Evolutionary conservation across 2,113 vertebrate genomes (phyloP), one percentile per base, ranked within the genome.

Genomic region (Ciconia stormi): DNA sequence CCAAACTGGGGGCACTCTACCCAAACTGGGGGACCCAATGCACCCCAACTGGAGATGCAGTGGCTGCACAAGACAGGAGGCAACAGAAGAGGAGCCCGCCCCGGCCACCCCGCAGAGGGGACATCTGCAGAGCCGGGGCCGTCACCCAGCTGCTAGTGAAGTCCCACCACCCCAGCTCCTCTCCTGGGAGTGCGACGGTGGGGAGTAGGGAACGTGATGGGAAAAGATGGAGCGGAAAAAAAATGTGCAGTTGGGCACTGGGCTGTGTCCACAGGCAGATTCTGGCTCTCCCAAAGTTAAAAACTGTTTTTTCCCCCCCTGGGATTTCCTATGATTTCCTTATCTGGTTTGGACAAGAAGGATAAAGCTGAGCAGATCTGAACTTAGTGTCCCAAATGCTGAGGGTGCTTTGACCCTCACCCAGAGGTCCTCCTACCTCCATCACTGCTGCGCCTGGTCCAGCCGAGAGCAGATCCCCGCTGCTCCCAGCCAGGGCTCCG

Each of bases 271-370:
- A 7, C 6, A 2, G 11, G 30, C 44, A 36, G 20, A 19, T 58
- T 36, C 50, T 38, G 52, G 11, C 52, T 66, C 23, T 52, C 36
- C 44, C 65, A 40, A 32, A 53, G 40, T 17, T 36, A 47, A 66
- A 65, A 87, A 17, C 11, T 4, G 0, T 30, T 58, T 18, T 12
- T 17, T 6, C 0, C 0, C 4, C 6, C 6, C 11, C 16, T 4
- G 2, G 16, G 9, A 58, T 65, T 86, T 40, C 59, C 10, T 42
- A 4, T 42, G 21, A 23, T 25, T 85, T 38, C 38, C 38, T 59
- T 49, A 25, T 34, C 42, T 40, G 36, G 22, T 81, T n/a, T 23
- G 74, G 83, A 16, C 29, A 2, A 34, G 27, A 67, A 66, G 30
- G 55, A 12, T 7, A 7, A 26, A 55, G 55, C 70, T 40, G 30